Conservation (phyloP, 2,888 invertebrate genomes). For the Melipona bicolor region DNA sequence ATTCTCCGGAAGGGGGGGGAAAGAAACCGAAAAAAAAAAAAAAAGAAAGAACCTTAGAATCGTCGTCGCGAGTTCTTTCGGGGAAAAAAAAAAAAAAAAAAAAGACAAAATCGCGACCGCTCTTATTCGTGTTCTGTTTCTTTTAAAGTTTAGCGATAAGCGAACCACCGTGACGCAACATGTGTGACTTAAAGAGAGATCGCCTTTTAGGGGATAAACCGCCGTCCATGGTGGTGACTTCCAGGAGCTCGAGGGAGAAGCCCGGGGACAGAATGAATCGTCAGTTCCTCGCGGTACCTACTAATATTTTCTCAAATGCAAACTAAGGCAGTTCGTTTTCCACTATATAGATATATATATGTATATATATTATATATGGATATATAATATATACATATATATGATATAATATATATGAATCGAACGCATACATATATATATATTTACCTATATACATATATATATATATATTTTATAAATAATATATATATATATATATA, state of each 20-base stretch:
- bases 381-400: conserved; percentile 41
- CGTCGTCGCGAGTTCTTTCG: background rate
- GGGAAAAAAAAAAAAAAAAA: too few species aligned
- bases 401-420: conserved; percentile 45
- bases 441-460: conserved; percentile 60
- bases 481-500: conserved; percentile 51
- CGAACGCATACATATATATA: conserved; percentile 18
- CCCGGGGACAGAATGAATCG: conserved; percentile 91
- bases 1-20: background rate
- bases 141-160: conserved; percentile 56
- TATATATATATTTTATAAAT: conserved; percentile 41
- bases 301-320: conserved; percentile 67
- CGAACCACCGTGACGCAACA: conserved; percentile 39
- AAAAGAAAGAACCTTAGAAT: background rate
- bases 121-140: conserved; percentile 16
- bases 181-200: conserved; percentile 68
- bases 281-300: conserved; percentile 94
- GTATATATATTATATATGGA: conserved; percentile 29
- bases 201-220: conserved; percentile 81
- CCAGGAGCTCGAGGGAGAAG: conserved; percentile 86
- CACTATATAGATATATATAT: conserved; percentile 58
- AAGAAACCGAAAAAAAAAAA: background rate
- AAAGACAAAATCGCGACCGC: background rate
- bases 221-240: conserved; percentile 74
- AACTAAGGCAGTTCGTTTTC: conserved; percentile 64